Percentiles rank a stretch among this genome's conserved stretches.
Conservation (phyloP, 2,888 invertebrate species). For the Embidobia sp. region DNA sequence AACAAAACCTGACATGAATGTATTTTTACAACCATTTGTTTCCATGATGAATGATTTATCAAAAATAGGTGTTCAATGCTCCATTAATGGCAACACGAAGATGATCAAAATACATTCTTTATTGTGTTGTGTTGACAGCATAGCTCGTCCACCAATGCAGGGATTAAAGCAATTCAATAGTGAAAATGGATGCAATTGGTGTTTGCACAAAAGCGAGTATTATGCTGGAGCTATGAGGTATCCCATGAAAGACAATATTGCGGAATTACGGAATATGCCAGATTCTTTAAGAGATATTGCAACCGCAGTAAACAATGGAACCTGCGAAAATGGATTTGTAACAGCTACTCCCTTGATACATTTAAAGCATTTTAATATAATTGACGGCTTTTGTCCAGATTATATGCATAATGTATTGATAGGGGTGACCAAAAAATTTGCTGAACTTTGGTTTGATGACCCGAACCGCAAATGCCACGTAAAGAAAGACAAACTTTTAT, state of each 20-base stretch:
- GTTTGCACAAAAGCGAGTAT: background rate
- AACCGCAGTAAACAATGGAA: background rate
- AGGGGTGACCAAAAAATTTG: no score
- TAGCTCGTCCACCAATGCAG: background rate
- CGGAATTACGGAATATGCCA: background rate
- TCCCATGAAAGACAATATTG: background rate
- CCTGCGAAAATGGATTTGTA: background rate
- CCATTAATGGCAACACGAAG: background rate
- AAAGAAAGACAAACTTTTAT: no score
- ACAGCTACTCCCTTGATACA: background rate
- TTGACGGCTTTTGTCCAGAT: slow-evolving; percentile 45
- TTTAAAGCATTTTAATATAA: slow-evolving; percentile 48
- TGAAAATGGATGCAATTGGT: background rate
- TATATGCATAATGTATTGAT: no score
- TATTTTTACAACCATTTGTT: slow-evolving; percentile 23
- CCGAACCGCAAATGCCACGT: no score
- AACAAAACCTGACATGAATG: slow-evolving; percentile 10
- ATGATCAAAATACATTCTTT: background rate
- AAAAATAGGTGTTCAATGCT: background rate
- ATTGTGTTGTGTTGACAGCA: slow-evolving; percentile 11
- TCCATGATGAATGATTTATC: slow-evolving; percentile 18
- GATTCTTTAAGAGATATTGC: background rate
- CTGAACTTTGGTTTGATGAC: no score
- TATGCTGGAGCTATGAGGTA: background rate
- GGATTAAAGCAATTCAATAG: background rate